phyloP scores from a whole-genome alignment of 2,113 vertebrate species.

The Rattus rattus region DNA sequence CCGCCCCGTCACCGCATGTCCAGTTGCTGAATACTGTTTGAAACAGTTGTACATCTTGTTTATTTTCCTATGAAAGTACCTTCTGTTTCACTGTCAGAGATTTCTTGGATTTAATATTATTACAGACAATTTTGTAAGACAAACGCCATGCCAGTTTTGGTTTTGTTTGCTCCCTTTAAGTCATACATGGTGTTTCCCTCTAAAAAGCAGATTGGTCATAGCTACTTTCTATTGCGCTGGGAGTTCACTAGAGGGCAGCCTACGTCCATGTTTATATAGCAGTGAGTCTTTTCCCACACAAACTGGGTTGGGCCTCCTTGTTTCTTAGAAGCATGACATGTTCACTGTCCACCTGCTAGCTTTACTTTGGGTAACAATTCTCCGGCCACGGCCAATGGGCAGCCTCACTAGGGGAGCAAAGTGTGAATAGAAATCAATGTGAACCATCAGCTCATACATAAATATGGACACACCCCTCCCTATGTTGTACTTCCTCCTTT shows the following conservation, averaged over 20 bases:
- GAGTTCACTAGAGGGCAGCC: slow-evolving; percentile 58
- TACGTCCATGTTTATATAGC: not conserved
- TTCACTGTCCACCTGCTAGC: too few species aligned
- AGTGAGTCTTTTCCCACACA: accelerated
- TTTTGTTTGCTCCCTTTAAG: not conserved
- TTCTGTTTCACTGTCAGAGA: not conserved
- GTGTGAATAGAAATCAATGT: not conserved
- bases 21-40: not conserved
- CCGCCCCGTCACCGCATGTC: not conserved
- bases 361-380: not conserved
- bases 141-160: not conserved
- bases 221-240: not conserved
- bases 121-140: not conserved
- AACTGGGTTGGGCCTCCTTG: not conserved
- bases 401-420: not conserved
- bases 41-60: not conserved
- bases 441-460: not conserved
- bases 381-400: not conserved
- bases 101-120: not conserved
- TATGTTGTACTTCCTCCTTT: not conserved
- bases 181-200: not conserved
- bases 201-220: not conserved
- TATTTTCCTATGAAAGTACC: not conserved
- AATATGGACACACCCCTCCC: not conserved
- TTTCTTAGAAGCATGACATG: not conserved